A percentile compares a stretch with the other conserved stretches of the same genome.
Evolutionary conservation across 1,140 invertebrate genomes (phyloP).

Genomic region (Zaprionus capensis): DNA sequence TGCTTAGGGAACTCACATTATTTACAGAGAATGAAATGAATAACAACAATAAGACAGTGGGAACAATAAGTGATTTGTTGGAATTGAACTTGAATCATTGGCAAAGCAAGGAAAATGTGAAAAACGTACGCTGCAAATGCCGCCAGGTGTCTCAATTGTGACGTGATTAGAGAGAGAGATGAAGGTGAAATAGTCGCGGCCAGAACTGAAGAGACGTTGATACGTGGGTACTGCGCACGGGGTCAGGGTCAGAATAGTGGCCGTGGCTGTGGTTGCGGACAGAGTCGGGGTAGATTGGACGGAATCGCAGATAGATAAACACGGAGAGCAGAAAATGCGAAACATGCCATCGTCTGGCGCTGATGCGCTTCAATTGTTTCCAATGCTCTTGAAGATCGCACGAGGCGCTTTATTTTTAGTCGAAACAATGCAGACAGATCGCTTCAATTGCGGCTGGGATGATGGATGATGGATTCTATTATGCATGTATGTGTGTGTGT

Average conservation of each 20-base stretch:
- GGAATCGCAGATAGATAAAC: slow-evolving; percentile 36
- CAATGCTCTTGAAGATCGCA: slow-evolving; percentile 36
- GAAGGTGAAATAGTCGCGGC: neutral
- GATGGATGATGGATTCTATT: slow-evolving; percentile 58
- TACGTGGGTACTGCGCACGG: neutral
- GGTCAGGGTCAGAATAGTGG: neutral
- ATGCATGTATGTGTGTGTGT: neutral
- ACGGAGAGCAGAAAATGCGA: slow-evolving; percentile 21
- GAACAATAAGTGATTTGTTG: slow-evolving; percentile 1
- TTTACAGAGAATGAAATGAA: slow-evolving; percentile 1
- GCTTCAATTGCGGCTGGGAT: slow-evolving; percentile 63
- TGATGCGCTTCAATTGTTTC: slow-evolving; percentile 37
- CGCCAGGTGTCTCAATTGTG: slow-evolving; percentile 69
- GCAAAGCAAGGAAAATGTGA: slow-evolving; percentile 25
- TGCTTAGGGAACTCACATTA: neutral
- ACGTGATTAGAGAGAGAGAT: slow-evolving; percentile 49
- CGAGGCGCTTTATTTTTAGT: slow-evolving; percentile 62
- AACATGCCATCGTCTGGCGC: slow-evolving; percentile 25
- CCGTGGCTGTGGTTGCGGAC: neutral
- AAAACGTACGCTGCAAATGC: slow-evolving; percentile 37
- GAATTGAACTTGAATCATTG: slow-evolving; percentile 23
- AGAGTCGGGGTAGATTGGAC: neutral
- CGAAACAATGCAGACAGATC: slow-evolving; percentile 76
- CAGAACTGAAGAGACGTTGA: neutral
- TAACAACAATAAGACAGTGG: slow-evolving; percentile 15